These are phyloP conservation scores for Ceuthmochares aereus DNA, from an alignment of 2,113 vertebrate genomes.

Conservation along the genomic window DNA sequence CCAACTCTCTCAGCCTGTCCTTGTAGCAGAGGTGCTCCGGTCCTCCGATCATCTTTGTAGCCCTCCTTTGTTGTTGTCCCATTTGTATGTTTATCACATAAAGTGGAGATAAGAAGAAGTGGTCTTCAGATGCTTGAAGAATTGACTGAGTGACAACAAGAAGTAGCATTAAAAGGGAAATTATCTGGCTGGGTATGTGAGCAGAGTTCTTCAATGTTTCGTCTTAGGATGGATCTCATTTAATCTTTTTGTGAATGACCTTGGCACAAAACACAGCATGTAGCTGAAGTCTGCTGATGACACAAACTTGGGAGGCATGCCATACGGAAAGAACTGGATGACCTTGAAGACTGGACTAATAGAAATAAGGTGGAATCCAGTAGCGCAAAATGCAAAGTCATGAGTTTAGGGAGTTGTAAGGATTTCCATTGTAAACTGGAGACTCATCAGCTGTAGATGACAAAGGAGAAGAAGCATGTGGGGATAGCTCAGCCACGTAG, in stretches of 20 bases:
- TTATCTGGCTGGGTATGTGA: neutral
- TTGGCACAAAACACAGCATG: conserved; percentile 12
- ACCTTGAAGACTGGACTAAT: conserved; percentile 24
- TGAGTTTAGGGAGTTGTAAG: neutral
- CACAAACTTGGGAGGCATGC: conserved; percentile 29
- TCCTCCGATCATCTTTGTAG: too few species aligned
- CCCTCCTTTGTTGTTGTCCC: neutral
- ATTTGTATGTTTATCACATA: neutral
- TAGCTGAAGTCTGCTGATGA: conserved; percentile 50
- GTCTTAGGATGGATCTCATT: neutral
- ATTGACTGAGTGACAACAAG: neutral
- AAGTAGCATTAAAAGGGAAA: neutral
- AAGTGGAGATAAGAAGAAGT: neutral
- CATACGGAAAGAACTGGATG: conserved; percentile 30
- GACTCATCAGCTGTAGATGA: neutral
- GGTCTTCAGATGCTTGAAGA: neutral
- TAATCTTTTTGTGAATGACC: conserved; percentile 48
- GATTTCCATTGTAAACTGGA: neutral
- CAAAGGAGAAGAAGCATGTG: neutral
- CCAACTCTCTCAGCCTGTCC: too few species aligned
- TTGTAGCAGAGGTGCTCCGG: too few species aligned
- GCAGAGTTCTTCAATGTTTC: neutral
- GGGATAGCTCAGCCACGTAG: neutral
- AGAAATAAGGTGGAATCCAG: conserved; percentile 26
- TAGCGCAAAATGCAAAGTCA: conserved; percentile 22